A percentile compares a stretch with the other conserved stretches of the same genome.
phyloP scores from a whole-genome alignment of 2,113 vertebrate genomes.

The Mustela nigripes region DNA sequence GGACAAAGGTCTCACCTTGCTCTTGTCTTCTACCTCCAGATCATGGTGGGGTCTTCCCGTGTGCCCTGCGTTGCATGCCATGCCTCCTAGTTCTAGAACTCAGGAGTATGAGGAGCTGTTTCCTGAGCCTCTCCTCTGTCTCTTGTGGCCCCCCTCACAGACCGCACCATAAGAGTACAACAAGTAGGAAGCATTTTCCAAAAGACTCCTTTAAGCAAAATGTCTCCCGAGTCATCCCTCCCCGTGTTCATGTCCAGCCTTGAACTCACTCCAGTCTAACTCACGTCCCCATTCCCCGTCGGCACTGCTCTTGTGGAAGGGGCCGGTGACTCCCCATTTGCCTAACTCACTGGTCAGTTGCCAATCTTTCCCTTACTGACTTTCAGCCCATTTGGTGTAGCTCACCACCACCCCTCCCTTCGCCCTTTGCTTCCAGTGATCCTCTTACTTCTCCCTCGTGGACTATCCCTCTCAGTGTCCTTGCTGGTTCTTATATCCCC shows the following conservation, averaged over 20 bases:
- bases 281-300: accelerated
- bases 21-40: neutral
- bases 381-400: neutral
- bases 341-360: too few species aligned
- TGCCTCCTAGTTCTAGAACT: neutral
- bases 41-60: neutral
- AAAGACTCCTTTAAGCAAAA: neutral
- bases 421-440: too few species aligned
- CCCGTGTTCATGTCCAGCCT: neutral
- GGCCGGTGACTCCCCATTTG: accelerated
- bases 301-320: accelerated
- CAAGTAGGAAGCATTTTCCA: neutral
- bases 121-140: neutral
- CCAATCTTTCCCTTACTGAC: accelerated
- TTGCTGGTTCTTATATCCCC: neutral
- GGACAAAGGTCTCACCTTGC: too few species aligned
- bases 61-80: neutral
- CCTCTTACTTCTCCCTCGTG: accelerated
- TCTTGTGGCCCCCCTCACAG: neutral
- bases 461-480: neutral
- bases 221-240: neutral
- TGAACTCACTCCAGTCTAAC: neutral
- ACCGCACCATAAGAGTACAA: neutral
- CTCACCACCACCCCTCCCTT: accelerated
- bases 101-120: neutral